phyloP scores from a whole-genome alignment of 2,797 vertebrate genomes.

The Anguilla megastoma region DNA sequence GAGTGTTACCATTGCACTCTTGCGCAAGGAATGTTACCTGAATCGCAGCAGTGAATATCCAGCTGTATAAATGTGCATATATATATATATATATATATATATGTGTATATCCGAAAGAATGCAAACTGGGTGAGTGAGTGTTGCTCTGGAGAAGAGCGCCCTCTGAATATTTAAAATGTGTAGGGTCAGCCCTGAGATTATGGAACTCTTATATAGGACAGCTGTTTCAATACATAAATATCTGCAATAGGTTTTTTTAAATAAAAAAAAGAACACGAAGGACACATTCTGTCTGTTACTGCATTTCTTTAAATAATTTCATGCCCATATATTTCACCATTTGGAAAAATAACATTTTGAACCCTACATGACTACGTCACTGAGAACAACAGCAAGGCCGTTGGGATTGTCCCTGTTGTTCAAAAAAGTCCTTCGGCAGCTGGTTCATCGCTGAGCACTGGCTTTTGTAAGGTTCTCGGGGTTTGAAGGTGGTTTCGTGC shows the following conservation, averaged over 20 bases:
- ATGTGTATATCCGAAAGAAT: neutral
- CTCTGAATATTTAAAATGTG: no score
- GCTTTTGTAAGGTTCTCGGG: neutral
- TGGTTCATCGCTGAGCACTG: neutral
- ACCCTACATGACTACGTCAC: neutral
- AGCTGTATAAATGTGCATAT: no score
- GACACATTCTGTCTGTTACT: neutral
- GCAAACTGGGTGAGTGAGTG: no score
- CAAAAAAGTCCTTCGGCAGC: neutral
- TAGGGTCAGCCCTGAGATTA: no score
- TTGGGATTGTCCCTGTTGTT: neutral
- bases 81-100: no score
- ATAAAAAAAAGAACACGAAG: neutral
- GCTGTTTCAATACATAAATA: neutral
- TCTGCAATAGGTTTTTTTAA: neutral
- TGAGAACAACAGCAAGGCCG: neutral
- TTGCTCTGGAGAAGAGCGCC: no score
- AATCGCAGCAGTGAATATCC: no score
- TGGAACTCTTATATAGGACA: neutral
- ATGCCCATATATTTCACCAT: neutral
- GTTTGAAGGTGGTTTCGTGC: neutral
- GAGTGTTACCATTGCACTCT: no score
- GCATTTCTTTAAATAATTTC: neutral
- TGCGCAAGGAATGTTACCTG: no score
- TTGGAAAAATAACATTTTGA: neutral